These are phyloP conservation scores for Patiria miniata DNA, from an alignment of 35 echinoderm and acorn worm species.

Conservation along the genomic window DNA sequence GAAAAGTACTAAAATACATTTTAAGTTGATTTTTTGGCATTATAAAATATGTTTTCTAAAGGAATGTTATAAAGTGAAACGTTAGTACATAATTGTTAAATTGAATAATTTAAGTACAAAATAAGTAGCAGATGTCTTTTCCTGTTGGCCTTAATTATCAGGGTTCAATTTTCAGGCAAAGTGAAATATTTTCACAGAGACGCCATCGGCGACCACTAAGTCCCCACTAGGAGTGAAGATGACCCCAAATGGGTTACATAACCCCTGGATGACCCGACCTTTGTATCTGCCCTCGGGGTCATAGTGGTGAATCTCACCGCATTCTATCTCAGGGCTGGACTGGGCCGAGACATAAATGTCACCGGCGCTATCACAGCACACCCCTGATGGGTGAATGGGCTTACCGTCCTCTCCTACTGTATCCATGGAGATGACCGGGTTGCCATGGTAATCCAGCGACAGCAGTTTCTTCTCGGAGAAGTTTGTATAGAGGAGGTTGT, in stretches of 20 bases:
- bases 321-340: background rate
- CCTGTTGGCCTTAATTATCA: too few species aligned
- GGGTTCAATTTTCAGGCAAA: background rate
- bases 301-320: constrained; percentile 3
- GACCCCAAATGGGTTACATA: background rate
- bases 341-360: background rate
- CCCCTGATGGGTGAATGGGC: background rate
- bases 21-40: too few species aligned
- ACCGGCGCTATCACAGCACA: background rate
- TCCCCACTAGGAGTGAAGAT: background rate
- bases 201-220: background rate
- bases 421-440: background rate
- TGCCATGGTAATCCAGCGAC: background rate
- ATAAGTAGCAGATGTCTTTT: too few species aligned
- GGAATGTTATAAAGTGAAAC: too few species aligned
- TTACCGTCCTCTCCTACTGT: background rate
- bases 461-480: background rate
- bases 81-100: too few species aligned
- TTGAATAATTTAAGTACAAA: too few species aligned
- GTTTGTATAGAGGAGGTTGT: background rate
- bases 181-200: constrained; percentile 12
- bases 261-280: background rate
- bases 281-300: constrained; percentile 19
- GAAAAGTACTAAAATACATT: too few species aligned
- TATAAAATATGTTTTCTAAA: too few species aligned